These are phyloP conservation scores for Drosophila albomicans DNA, from an alignment of 1,140 invertebrate species.

Conservation along the genomic window DNA sequence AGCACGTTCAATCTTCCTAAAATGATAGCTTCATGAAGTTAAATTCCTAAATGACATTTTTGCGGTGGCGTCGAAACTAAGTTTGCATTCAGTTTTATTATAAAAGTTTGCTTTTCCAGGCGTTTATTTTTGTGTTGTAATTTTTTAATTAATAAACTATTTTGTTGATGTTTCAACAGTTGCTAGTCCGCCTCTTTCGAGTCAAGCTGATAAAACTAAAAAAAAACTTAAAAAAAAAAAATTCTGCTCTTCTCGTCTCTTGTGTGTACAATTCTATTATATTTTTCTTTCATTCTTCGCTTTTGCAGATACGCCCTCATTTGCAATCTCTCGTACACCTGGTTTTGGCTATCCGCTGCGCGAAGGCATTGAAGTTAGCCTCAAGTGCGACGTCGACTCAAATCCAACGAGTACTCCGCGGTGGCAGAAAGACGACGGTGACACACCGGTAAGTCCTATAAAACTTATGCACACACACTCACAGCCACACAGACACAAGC, in stretches of 20 bases:
- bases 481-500: neutral
- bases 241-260: constrained; percentile 15
- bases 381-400: constrained; percentile 95
- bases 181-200: neutral
- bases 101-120: constrained; percentile 62
- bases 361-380: constrained; percentile 93
- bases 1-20: no score
- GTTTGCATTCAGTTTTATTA: constrained; percentile 83
- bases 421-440: constrained; percentile 91
- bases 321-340: constrained; percentile 94
- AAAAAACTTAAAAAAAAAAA: neutral
- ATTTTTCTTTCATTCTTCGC: constrained; percentile 42
- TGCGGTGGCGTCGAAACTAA: constrained; percentile 34
- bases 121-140: constrained; percentile 46
- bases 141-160: constrained; percentile 82
- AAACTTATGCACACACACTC: constrained; percentile 27
- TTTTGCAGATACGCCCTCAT: constrained; percentile 93
- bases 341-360: constrained; percentile 94
- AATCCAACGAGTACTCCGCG: constrained; percentile 94
- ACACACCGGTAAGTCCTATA: constrained; percentile 86
- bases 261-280: constrained; percentile 25
- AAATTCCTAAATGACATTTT: neutral
- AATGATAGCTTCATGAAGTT: no score
- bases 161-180: constrained; percentile 70
- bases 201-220: no score